Base-by-base conservation (phyloP, 2,797 vertebrate genomes). In the Manis crassicaudata region DNA sequence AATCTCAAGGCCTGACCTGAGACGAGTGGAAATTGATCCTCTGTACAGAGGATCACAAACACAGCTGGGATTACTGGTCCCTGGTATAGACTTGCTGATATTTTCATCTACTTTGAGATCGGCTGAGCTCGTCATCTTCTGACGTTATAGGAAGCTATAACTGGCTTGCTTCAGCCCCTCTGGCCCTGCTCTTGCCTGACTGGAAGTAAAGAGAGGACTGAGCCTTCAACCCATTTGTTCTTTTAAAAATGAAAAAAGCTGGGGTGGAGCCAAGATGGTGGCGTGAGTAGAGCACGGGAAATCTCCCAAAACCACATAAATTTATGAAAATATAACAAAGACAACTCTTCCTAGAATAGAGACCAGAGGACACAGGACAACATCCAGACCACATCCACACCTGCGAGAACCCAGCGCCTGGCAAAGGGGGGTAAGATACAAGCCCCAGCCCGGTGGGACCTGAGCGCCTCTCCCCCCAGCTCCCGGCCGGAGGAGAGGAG, bases 1-100 rank as follows among this genome's bases (percentile, higher is more conserved):
- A 90, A 58, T 90, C 76, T 89, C 29, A 77, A 89, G 85, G 90
- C 25, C 60, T 88, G 81, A 43, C 32, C 50, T 75, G 62, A 40
- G 62, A 73, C 56, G 63, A 10, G 52, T 68, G 50, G 81, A 85
- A 75, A 68, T 4, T 43, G 65, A 50, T 52, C 84, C 60, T 37
- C 27, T 73, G 67, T 40, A 76, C 17, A 27, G 16, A 37, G 68
- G 73, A 73, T 85, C 82, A 65, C 35, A 85, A 81, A 46, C 58
- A 85, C 54, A 79, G n/a, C 65, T 65, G 79, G 81, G 79, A 52
- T 95, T 54, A 4, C 43, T 60, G 68, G 25, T 23, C 90, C 88
- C 40, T 43, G 14, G 62, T 62, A 20, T 67, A 46, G 29, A 40
- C 9, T 50, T 58, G 52, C 63, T 84, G 37, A 65, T 94, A 35